Evolutionary conservation across 1,140 invertebrate genomes (phyloP).

Genomic region (Sinonovacula constricta): DNA sequence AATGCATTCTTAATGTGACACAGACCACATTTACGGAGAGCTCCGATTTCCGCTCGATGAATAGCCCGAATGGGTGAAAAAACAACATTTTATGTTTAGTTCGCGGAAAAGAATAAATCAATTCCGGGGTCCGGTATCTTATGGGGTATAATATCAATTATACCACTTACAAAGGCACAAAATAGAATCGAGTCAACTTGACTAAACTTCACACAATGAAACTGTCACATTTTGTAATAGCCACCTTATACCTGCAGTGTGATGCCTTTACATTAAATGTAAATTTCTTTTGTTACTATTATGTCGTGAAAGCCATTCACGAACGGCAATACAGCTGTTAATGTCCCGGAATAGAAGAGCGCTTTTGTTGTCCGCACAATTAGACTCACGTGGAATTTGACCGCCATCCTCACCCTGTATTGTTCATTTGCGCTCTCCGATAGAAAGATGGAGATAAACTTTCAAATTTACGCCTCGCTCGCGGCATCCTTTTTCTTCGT

Average conservation of each 20-base stretch:
- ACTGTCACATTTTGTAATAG: neutral
- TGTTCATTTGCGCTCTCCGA: neutral
- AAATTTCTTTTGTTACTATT: neutral
- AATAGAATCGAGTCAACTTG: neutral
- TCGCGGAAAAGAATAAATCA: neutral
- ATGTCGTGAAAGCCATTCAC: neutral
- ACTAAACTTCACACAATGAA: slow-evolving; percentile 1
- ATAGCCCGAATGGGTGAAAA: neutral
- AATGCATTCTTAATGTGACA: neutral
- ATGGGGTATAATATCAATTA: neutral
- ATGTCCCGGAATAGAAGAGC: neutral
- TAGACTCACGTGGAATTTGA: neutral
- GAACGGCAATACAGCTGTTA: neutral
- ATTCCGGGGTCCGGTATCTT: neutral
- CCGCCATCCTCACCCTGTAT: neutral
- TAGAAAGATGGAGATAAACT: neutral
- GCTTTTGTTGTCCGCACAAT: neutral
- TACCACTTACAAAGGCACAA: neutral
- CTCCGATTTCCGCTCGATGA: neutral
- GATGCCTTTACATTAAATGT: neutral
- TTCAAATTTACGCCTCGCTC: neutral
- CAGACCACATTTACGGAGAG: neutral
- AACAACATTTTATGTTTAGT: neutral
- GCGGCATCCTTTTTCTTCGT: no score
- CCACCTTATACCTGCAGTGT: neutral